Base-by-base conservation (phyloP, 1,140 invertebrate species). In the Drosophila bocki region DNA sequence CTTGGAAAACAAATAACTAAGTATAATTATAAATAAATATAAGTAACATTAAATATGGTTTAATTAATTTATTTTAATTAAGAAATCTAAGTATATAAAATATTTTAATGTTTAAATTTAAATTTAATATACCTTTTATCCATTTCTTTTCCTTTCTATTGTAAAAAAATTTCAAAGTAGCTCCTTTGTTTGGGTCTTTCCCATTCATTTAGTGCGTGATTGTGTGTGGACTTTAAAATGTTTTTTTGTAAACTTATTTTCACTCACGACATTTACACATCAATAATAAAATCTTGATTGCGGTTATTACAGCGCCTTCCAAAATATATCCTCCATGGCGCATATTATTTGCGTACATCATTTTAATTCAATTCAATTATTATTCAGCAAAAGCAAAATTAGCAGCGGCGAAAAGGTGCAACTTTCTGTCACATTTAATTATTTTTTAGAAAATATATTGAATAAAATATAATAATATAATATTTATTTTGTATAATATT, bases 331-430 rank as follows among this genome's bases (percentile, higher is more conserved):
- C 12, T 54, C 29, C 2, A 0, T 9, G 26, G 35, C 26, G 61
- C 37, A 22, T 32, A 12, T 15, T 35, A 19, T n/a, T 17, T 60
- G 19, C 19, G 12, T 29, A 48, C 9, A 15, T 12, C 12, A 35
- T 13, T 17, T 29, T 1, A 47, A 50, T 59, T 15, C 12, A 19
- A 22, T 57, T n/a, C 15, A 9, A 19, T 64, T 26, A 19, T 35
- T 64, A 8, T 22, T 22, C 22, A 22, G 56, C 62, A 64, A 64
- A 13, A 64, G 62, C 56, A 32, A 44, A 44, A 22, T 17, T 26
- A 64, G 37, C 54, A 33, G 54, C 29, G 15, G 32, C 9, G 32
- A 26, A 32, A 57, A 19, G 33, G 60, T 57, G 48, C 60, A 57
- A 33, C 12, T 29, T 29, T 60, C 37, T 33, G 15, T 26, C 37